Conservation (phyloP, 2,113 vertebrate genomes). For the Alligator mississippiensis region DNA sequence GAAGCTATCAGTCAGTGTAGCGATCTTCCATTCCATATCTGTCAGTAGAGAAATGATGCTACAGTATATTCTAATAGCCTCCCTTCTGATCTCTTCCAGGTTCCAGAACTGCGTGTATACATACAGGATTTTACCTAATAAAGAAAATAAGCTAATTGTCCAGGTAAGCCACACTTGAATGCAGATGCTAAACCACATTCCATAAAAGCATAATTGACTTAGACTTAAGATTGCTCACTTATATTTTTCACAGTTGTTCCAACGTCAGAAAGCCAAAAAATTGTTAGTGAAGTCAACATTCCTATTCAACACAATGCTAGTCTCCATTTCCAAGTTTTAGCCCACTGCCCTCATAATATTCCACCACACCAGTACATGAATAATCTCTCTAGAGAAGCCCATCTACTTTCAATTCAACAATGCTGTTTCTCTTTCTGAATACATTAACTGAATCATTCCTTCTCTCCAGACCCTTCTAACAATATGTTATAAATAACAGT, state of each 20-base stretch:
- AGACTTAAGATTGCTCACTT: not conserved
- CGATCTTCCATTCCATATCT: not conserved
- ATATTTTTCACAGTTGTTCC: not conserved
- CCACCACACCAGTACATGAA: accelerated
- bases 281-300: not conserved
- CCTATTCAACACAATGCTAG: not conserved
- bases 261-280: not conserved
- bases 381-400: not conserved
- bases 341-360: not conserved
- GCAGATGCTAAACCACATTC: not conserved
- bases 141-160: slow-evolving; percentile 92
- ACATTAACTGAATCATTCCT: not conserved
- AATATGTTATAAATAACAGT: not conserved
- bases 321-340: not conserved
- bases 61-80: not conserved
- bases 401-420: not conserved
- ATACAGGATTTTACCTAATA: slow-evolving; percentile 94
- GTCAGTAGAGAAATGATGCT: not conserved
- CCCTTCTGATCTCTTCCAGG: slow-evolving; percentile 80
- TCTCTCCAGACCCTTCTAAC: not conserved
- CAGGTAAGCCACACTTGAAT: slow-evolving; percentile 83
- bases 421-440: not conserved
- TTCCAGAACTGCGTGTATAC: slow-evolving; percentile 94
- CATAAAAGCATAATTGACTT: not conserved
- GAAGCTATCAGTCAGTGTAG: accelerated